phyloP scores from a whole-genome alignment of 2,797 vertebrate species.

The Acrocephalus scirpaceus region DNA sequence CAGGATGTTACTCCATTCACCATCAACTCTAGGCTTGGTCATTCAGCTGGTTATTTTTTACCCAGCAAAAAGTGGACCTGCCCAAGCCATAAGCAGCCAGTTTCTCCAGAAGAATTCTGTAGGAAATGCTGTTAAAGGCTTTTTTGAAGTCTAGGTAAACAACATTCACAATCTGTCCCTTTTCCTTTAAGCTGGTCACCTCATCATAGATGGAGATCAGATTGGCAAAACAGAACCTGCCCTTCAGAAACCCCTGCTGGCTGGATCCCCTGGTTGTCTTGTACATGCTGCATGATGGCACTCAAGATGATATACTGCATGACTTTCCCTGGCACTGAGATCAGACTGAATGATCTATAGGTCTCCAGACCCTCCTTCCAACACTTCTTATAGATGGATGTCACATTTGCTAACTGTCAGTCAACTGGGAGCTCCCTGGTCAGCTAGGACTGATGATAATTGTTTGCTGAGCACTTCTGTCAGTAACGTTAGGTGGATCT shows the following conservation, averaged over 20 bases:
- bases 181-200: not conserved
- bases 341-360: not conserved
- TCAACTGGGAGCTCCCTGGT: not conserved
- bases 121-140: not conserved
- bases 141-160: not conserved
- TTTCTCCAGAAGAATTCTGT: not conserved
- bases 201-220: accelerated
- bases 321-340: not conserved
- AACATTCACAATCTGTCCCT: not conserved
- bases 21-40: not conserved
- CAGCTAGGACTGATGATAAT: not conserved
- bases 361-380: not conserved
- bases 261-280: not conserved
- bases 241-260: not conserved
- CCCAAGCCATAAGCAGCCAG: not conserved
- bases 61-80: not conserved
- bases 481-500: not conserved
- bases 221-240: not conserved
- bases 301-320: not conserved
- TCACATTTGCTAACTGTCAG: not conserved
- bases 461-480: not conserved
- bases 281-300: not conserved
- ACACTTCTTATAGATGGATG: not conserved
- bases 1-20: not conserved
- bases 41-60: not conserved